Percentiles rank a stretch among this genome's conserved stretches.
Conservation (phyloP, 92 coral and sea anemone species). For the Virgularia gustaviana region DNA sequence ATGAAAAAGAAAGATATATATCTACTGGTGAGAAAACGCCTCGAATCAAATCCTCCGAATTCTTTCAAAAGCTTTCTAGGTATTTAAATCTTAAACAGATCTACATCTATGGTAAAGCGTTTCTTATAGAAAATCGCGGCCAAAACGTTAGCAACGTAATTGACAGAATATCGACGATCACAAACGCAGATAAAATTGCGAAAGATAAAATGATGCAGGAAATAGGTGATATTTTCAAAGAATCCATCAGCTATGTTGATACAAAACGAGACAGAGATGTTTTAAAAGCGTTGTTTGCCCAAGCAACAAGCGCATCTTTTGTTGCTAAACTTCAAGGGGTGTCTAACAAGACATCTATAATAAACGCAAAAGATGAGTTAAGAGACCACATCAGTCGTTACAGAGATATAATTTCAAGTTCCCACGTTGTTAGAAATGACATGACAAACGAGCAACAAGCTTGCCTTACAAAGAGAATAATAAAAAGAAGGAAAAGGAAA, state of each 20-base stretch:
- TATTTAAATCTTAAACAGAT: neutral
- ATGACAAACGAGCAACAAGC: neutral
- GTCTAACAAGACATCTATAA: neutral
- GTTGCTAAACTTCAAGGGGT: neutral
- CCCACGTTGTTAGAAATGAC: neutral
- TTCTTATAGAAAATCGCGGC: neutral
- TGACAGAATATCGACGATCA: neutral
- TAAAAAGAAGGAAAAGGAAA: neutral
- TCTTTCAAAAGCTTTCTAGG: neutral
- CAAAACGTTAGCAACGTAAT: neutral
- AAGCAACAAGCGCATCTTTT: neutral
- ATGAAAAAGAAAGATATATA: no score
- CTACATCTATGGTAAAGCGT: constrained; percentile 1
- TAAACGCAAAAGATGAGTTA: neutral
- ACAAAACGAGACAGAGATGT: constrained; percentile 8
- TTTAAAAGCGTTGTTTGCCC: constrained; percentile 1
- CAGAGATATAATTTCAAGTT: neutral
- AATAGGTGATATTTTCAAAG: neutral
- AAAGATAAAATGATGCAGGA: neutral
- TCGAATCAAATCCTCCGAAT: neutral
- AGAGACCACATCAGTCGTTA: neutral
- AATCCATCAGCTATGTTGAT: neutral
- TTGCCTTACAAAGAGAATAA: neutral
- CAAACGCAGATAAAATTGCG: neutral
- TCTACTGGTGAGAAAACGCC: no score